Conservation (phyloP, 2,888 invertebrate genomes). For the Kuschelorhynchus macadamiae region DNA sequence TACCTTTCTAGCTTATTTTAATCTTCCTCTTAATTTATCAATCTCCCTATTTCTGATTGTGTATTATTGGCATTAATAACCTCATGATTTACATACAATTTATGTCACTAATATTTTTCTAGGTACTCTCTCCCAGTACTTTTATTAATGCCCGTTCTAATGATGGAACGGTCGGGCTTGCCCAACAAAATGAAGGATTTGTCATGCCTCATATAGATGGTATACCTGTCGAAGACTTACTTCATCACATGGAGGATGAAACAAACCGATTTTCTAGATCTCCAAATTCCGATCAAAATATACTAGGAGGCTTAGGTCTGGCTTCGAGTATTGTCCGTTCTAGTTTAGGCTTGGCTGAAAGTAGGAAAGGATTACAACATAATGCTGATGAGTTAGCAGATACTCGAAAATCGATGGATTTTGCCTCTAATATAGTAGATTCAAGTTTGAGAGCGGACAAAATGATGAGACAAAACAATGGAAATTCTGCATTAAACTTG, state of each 20-base stretch:
- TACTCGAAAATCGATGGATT: not conserved
- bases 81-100: no score
- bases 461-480: not conserved
- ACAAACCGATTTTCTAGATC: conserved; percentile 14
- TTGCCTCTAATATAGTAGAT: conserved; percentile 22
- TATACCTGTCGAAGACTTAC: conserved; percentile 7
- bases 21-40: no score
- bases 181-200: conserved; percentile 8
- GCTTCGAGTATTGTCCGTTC: conserved; percentile 31
- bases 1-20: no score
- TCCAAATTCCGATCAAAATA: not conserved
- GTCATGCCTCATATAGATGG: conserved; percentile 29
- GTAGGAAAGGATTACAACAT: not conserved
- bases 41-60: no score
- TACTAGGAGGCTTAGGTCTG: conserved; percentile 11
- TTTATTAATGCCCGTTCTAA: conserved; percentile 8
- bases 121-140: conserved; percentile 8
- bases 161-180: not conserved
- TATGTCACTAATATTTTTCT: no score
- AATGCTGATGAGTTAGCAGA: not conserved
- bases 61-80: no score
- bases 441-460: conserved; percentile 1
- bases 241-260: conserved; percentile 19
- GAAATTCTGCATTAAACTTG: not conserved
- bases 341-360: no score